A percentile compares a stretch with the other conserved stretches of the same genome.
Evolutionary conservation across 2,113 vertebrate genomes (phyloP).

Genomic region (Indicator maculatus): DNA sequence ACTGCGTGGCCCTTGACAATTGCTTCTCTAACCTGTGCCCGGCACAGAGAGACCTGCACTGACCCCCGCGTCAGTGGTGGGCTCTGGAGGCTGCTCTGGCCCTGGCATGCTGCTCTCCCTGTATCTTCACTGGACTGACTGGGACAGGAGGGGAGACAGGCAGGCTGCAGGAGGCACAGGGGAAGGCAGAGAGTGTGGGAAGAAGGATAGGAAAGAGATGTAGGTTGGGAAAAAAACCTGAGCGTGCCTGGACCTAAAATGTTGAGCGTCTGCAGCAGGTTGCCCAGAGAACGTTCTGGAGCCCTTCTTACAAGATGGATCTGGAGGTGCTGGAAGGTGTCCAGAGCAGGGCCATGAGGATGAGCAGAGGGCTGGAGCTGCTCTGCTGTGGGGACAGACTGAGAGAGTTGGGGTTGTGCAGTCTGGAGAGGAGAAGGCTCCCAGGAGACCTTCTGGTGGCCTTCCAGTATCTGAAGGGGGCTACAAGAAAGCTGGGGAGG

Average conservation of each 20-base stretch:
- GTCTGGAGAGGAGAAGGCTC: too few species aligned
- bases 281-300: too few species aligned
- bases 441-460: too few species aligned
- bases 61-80: background rate
- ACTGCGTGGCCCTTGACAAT: constrained; percentile 43
- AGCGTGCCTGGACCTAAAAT: background rate
- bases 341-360: too few species aligned
- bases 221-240: background rate
- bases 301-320: too few species aligned
- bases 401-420: too few species aligned
- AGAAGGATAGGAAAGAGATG: accelerated
- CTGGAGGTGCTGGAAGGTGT: too few species aligned
- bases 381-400: too few species aligned
- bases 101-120: background rate
- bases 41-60: background rate
- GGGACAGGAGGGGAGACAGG: background rate
- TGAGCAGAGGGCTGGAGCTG: too few species aligned
- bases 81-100: constrained; percentile 5
- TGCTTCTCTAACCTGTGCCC: background rate
- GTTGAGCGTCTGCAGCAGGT: too few species aligned
- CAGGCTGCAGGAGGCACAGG: background rate
- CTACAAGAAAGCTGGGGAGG: too few species aligned
- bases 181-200: background rate
- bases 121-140: constrained; percentile 37
- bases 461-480: too few species aligned